phyloP scores from a whole-genome alignment of 2,888 invertebrate genomes.

The Octonoba sinensis region DNA sequence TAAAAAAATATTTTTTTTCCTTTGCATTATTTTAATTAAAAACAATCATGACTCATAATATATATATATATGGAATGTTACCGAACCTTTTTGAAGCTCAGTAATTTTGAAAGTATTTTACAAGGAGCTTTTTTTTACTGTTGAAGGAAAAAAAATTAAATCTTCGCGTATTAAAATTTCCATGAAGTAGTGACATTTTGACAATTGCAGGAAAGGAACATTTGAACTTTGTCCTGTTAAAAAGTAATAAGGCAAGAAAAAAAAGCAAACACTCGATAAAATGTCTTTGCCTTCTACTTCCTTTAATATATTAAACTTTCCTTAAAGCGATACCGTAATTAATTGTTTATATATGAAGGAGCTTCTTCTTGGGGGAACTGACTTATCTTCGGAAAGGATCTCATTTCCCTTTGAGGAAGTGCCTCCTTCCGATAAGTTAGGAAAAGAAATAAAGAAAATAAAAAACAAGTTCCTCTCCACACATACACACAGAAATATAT shows the following conservation, averaged over 20 bases:
- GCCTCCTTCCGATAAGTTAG: slow-evolving; percentile 53
- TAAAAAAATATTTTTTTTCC: too few relatives aligned
- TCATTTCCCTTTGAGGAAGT: slow-evolving; percentile 57
- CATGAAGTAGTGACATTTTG: too few relatives aligned
- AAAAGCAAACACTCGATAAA: slow-evolving; percentile 14
- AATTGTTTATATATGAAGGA: slow-evolving; percentile 52
- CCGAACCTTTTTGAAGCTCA: too few relatives aligned
- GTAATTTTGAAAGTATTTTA: too few relatives aligned
- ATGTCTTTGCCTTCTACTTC: slow-evolving; percentile 26
- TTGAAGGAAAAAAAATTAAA: too few relatives aligned
- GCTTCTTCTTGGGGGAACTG: slow-evolving; percentile 13
- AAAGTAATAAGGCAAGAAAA: neutral
- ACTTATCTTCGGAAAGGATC: slow-evolving; percentile 52
- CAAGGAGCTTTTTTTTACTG: too few relatives aligned
- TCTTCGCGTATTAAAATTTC: too few relatives aligned
- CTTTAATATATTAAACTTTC: slow-evolving; percentile 38
- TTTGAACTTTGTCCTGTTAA: too few relatives aligned
- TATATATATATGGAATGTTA: too few relatives aligned
- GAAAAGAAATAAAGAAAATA: slow-evolving; percentile 40
- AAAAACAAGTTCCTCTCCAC: slow-evolving; percentile 15
- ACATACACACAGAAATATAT: slow-evolving; percentile 10
- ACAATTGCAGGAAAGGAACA: too few relatives aligned
- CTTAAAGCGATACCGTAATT: slow-evolving; percentile 56
- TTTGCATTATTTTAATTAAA: too few relatives aligned
- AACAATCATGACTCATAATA: too few relatives aligned